Evolutionary conservation across 2,113 vertebrate species (phyloP).

Genomic region (Rynchops niger): DNA sequence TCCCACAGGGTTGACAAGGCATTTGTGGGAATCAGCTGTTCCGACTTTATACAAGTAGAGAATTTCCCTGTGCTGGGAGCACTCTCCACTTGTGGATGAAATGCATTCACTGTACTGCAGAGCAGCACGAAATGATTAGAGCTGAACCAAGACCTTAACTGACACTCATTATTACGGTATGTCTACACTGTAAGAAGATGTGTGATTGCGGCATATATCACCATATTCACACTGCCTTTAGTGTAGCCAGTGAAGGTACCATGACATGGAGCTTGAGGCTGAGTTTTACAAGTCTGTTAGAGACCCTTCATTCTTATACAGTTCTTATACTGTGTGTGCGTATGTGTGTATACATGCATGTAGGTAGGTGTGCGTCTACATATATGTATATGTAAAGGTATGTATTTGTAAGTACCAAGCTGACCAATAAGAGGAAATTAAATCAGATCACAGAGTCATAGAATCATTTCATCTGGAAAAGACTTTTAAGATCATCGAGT

Average conservation of each 20-base stretch:
- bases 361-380: background rate
- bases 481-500: background rate
- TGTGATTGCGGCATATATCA: constrained; percentile 40
- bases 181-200: background rate
- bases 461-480: background rate
- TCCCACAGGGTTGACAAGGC: constrained; percentile 31
- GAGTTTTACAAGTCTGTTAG: background rate
- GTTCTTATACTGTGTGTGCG: background rate
- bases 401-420: background rate
- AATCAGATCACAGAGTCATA: background rate
- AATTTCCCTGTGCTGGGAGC: constrained; percentile 40
- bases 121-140: constrained; percentile 48
- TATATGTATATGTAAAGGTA: background rate
- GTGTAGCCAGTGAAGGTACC: background rate
- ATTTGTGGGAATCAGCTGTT: constrained; percentile 22
- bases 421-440: background rate
- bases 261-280: background rate
- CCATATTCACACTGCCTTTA: constrained; percentile 25
- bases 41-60: background rate
- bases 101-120: background rate
- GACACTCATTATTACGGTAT: constrained; percentile 38
- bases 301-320: background rate
- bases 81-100: constrained; percentile 31
- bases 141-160: constrained; percentile 33
- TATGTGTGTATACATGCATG: background rate